These are phyloP conservation scores for Micoletzkya japonica DNA, from an alignment of 2,888 invertebrate genomes.

Conservation along the genomic window DNA sequence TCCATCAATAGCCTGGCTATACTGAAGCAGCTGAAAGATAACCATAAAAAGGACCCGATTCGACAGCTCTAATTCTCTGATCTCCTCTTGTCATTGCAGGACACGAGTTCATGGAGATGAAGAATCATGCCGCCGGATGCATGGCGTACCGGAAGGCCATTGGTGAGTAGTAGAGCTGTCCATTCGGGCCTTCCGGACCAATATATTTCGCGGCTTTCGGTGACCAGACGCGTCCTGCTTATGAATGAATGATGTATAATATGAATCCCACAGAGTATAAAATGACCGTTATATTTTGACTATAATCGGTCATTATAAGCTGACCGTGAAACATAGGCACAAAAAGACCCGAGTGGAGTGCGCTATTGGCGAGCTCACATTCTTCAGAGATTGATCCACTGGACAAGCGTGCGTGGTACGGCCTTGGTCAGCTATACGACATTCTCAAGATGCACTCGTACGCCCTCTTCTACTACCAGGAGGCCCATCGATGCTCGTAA, in stretches of 20 bases:
- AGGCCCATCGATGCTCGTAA: conserved; percentile 68
- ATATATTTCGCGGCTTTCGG: neutral
- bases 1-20: no score
- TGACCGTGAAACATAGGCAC: no score
- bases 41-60: no score
- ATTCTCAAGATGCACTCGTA: conserved; percentile 93
- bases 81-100: no score
- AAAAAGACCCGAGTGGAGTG: neutral
- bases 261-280: neutral
- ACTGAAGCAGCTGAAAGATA: no score
- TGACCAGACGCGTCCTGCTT: neutral
- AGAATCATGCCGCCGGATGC: conserved; percentile 97
- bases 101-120: conserved; percentile 97
- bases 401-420: conserved; percentile 98
- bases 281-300: no score
- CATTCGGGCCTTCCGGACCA: neutral
- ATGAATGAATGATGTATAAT: neutral
- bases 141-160: conserved; percentile 95
- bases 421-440: conserved; percentile 96
- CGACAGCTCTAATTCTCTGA: no score
- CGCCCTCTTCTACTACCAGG: conserved; percentile 92
- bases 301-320: no score
- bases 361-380: neutral
- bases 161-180: conserved; percentile 69
- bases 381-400: conserved; percentile 83